Conservation (phyloP, 2,888 invertebrate genomes). For the Arge pagana region DNA sequence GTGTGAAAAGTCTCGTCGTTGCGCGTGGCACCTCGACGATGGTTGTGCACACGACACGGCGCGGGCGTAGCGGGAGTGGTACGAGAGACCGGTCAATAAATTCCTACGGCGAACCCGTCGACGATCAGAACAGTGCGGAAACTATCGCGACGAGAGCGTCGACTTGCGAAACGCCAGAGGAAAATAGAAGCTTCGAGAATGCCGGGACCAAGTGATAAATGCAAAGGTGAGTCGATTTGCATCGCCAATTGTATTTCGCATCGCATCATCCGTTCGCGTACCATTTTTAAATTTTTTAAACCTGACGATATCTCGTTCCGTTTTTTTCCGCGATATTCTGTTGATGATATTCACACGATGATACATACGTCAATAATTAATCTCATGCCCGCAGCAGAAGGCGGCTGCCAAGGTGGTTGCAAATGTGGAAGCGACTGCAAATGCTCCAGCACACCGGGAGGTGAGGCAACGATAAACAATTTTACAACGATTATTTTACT, state of each 20-base stretch:
- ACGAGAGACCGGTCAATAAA: slow-evolving; percentile 8
- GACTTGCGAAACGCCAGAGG: too few species aligned
- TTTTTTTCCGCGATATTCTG: too few species aligned
- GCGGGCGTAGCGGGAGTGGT: background rate
- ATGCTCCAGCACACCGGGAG: slow-evolving; percentile 12
- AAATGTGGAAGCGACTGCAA: slow-evolving; percentile 10
- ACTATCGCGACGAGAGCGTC: too few species aligned
- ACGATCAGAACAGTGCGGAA: background rate
- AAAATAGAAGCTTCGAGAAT: background rate
- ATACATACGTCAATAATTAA: too few species aligned
- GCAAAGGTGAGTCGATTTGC: slow-evolving; percentile 4
- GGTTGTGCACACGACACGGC: slow-evolving; percentile 21
- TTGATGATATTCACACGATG: too few species aligned
- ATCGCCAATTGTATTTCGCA: too few species aligned
- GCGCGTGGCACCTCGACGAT: slow-evolving; percentile 6
- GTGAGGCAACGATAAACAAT: background rate
- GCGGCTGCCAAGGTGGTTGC: slow-evolving; percentile 10
- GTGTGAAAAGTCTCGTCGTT: slow-evolving; percentile 9
- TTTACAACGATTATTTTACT: too few species aligned
- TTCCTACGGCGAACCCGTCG: background rate
- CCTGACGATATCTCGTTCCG: too few species aligned
- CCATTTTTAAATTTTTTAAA: background rate
- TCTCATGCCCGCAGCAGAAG: too few species aligned
- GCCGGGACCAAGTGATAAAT: slow-evolving; percentile 17
- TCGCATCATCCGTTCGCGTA: too few species aligned